phyloP scores from a whole-genome alignment of 2,113 vertebrate species.

The Cepphus grylle region DNA sequence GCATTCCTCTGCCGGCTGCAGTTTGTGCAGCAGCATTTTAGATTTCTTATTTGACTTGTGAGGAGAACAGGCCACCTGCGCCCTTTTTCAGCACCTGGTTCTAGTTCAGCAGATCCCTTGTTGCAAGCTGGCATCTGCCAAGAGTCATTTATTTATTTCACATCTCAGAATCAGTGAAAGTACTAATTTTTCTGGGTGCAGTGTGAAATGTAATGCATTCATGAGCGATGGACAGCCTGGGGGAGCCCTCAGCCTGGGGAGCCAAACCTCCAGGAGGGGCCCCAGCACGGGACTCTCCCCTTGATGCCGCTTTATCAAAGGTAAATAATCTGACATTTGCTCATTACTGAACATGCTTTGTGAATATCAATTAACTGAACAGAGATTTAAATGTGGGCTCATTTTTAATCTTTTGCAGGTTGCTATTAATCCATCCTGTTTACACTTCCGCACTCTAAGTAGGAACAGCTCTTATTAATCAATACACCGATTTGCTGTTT shows the following conservation, averaged over 20 bases:
- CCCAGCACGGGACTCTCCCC: background rate
- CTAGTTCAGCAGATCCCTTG: background rate
- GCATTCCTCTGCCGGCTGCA: background rate
- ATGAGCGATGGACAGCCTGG: background rate
- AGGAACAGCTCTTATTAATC: background rate
- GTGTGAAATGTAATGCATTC: background rate
- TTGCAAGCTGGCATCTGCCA: background rate
- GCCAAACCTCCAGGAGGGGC: background rate
- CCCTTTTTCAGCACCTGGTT: background rate
- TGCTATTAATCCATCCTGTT: background rate
- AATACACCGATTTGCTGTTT: background rate
- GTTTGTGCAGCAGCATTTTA: background rate
- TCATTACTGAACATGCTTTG: background rate
- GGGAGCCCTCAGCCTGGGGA: background rate
- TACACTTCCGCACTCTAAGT: background rate
- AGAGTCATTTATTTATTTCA: background rate
- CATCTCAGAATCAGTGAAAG: background rate
- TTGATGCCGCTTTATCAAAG: background rate
- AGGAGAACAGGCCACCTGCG: background rate
- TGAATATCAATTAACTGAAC: background rate
- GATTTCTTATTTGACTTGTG: background rate
- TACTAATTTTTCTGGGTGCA: background rate
- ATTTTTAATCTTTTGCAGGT: conserved; percentile 15
- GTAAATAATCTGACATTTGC: background rate
- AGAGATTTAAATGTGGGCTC: background rate